Base-by-base conservation (phyloP, 2,113 vertebrate genomes). In the Cephalopholis sonnerati region DNA sequence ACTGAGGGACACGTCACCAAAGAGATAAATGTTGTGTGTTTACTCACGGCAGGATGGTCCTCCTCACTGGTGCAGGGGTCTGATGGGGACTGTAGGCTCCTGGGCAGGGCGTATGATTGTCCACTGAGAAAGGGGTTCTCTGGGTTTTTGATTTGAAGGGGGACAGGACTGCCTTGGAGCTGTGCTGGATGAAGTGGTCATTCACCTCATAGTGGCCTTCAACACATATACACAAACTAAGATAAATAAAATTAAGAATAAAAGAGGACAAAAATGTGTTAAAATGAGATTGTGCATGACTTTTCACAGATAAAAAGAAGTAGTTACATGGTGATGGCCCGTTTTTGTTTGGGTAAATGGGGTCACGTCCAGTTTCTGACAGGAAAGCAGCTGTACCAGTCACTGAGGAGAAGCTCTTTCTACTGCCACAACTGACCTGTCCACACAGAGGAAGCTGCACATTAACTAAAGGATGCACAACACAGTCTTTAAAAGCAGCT, bases 181-280 rank as follows among this genome's bases (percentile, higher is more conserved):
- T 81, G 17, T 80, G 85, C 79, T 90, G 93, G 81, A 85, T 87
- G 27, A 94, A 55, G 27, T 93, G 87, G 46, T 94, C 81, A 0
- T 89, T 96, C 68, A 95, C 74, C 32, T 58, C 58, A 77, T 96
- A 96, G 61, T 96, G 93, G 71, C 95, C 97, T 96, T 78, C 1
- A 70, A 75, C 67, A 88, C 17, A 81, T 65, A 29, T 70, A 86
- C 1, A 11, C 48, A 9, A 3, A 25, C 7, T 29, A 20, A 2
- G 10, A 27, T 17, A 22, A 57, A 16, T 24, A 16, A 6, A 18
- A 66, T 27, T 59, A 27, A 27, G 24, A 72, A 39, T 7, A 20
- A 54, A n/a, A 55, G 15, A 69, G n/a, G 3, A 2, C 27, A 29
- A 64, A 16, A 8, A 18, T 17, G 5, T 5, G 5, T 6, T 17